These are phyloP conservation scores for Dryococelus australis DNA, from an alignment of 2,888 invertebrate genomes.

Conservation along the genomic window DNA sequence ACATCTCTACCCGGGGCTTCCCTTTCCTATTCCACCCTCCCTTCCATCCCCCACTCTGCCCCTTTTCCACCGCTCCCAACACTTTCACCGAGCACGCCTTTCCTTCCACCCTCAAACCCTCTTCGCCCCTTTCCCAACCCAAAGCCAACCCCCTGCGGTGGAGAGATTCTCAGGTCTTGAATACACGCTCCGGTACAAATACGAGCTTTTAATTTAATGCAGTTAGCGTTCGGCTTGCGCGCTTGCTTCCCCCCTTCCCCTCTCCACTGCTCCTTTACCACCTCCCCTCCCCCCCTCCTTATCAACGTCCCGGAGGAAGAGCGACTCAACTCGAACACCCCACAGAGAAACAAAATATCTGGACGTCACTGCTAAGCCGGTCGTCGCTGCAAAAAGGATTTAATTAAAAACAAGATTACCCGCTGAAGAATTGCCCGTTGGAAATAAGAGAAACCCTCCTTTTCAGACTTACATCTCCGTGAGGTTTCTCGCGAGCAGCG, in stretches of 20 bases:
- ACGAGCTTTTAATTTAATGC: slow-evolving; percentile 27
- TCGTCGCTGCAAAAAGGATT: background rate
- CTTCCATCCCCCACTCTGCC: background rate
- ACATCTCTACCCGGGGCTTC: background rate
- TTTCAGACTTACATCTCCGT: background rate
- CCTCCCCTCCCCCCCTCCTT: background rate
- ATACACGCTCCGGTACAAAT: slow-evolving; percentile 24
- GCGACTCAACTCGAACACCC: background rate
- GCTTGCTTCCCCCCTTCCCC: background rate
- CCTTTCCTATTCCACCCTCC: background rate
- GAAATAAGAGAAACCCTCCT: background rate
- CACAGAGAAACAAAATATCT: background rate
- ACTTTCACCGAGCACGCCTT: slow-evolving; percentile 6
- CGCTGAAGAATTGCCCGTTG: background rate
- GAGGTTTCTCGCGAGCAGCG: background rate
- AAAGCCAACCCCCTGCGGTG: slow-evolving; percentile 18
- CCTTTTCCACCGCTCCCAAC: background rate
- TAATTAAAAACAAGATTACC: slow-evolving; percentile 12
- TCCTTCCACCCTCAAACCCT: background rate
- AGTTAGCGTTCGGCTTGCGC: slow-evolving; percentile 19
- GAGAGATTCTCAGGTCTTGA: slow-evolving; percentile 24
- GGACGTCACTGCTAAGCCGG: background rate
- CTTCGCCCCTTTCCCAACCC: background rate
- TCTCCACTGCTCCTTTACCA: background rate
- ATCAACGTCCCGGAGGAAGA: background rate